A percentile compares a stretch with the other conserved stretches of the same genome.
Conservation (phyloP, 2,888 invertebrate species). For the Lucinisca nassula region DNA sequence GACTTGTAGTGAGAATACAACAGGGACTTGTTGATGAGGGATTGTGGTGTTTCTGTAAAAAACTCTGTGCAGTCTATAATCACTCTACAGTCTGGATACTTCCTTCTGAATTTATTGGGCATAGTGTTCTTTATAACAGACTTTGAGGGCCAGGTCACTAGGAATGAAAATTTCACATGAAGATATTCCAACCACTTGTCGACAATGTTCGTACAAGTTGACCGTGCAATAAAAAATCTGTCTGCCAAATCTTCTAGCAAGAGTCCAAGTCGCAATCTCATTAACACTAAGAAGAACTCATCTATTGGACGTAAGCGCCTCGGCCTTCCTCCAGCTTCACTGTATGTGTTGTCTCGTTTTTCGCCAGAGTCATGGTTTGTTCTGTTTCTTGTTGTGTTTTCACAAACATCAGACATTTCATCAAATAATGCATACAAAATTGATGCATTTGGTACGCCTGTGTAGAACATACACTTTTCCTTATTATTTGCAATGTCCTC, state of each 20-base stretch:
- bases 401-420: constrained; percentile 16
- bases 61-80: constrained; percentile 72
- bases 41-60: constrained; percentile 53
- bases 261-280: constrained; percentile 52
- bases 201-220: constrained; percentile 30
- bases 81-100: constrained; percentile 53
- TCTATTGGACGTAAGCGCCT: constrained; percentile 27
- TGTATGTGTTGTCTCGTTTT: neutral
- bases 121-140: constrained; percentile 21
- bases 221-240: constrained; percentile 31
- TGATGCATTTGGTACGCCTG: constrained; percentile 39
- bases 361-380: neutral
- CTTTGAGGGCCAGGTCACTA: constrained; percentile 32
- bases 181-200: constrained; percentile 12
- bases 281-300: constrained; percentile 48
- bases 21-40: constrained; percentile 34
- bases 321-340: constrained; percentile 15
- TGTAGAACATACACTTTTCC: constrained; percentile 40
- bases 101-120: constrained; percentile 42
- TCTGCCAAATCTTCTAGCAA: constrained; percentile 44
- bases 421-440: constrained; percentile 51
- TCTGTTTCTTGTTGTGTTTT: neutral
- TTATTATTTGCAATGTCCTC: constrained; percentile 43
- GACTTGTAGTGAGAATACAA: constrained; percentile 58
- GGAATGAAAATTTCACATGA: constrained; percentile 16